Evolutionary conservation across 2,113 vertebrate species (phyloP), one percentile per base, ranked within the genome.

Genomic region (Castor canadensis): DNA sequence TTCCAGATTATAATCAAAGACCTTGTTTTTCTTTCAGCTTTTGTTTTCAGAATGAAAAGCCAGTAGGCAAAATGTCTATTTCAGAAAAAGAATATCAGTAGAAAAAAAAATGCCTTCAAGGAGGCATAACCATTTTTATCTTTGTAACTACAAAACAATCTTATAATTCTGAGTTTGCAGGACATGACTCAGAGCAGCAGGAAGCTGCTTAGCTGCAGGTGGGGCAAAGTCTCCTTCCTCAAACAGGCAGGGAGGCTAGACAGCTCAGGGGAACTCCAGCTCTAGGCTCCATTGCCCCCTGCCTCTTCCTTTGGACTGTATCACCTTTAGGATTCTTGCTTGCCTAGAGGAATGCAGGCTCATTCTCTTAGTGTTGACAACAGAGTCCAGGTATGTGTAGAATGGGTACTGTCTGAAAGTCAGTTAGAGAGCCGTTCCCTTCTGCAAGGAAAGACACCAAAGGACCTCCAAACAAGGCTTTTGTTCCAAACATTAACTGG

Each of bases 371-470:
- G 20, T 0, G 13, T 19, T 24, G 75, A 71, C 28, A 56, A 45
- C 6, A 4, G 43, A 6, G 52, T 19, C 56, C 3, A 24, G 0
- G 22, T 1, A 30, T 32, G n/a, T 5, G 35, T 22, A 45, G 40
- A 38, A 2, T 0, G 9, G 76, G 58, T 3, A 6, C 0, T 9
- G 30, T 54, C 6, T 54, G 10, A 40, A 26, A 32, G 52, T 7
- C 82, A 40, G n/a, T n/a, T 20, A 24, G 75, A 86, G 45, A 20
- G 73, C 38, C 13, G 22, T 22, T 71, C 28, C 30, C 69, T 49
- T 69, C n/a, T 26, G 24, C 9, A 56, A 10, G 45, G 47, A 45
- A 28, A 67, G 62, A n/a, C 66, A 3, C 4, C 4, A n/a, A 19
- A 30, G 38, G 9, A 16, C 45, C 93, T 43, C 17, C 43, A 60